Percentiles rank a stretch among this genome's conserved stretches.
phyloP scores from a whole-genome alignment of 1,140 invertebrate genomes.

The Scaptomyza graminum region DNA sequence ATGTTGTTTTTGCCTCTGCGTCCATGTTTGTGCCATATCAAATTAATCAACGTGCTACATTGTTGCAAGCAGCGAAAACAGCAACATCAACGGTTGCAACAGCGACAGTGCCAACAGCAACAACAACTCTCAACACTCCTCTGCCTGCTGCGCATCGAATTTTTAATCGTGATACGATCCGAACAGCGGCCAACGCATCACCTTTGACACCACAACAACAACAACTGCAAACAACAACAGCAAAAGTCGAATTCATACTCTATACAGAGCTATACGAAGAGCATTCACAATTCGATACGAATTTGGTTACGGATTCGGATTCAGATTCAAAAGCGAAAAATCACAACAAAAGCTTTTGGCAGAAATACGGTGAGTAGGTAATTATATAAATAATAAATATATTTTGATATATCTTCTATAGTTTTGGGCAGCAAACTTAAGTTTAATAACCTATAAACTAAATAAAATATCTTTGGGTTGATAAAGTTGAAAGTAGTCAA shows the following conservation, averaged over 20 bases:
- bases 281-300: constrained; percentile 43
- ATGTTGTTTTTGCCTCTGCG: constrained; percentile 36
- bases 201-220: constrained; percentile 65
- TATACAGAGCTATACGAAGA: constrained; percentile 71
- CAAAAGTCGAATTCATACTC: constrained; percentile 64
- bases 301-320: constrained; percentile 23
- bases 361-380: constrained; percentile 82
- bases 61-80: constrained; percentile 69
- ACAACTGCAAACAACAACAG: constrained; percentile 37
- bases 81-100: constrained; percentile 33
- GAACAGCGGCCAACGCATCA: constrained; percentile 67
- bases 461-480: no score
- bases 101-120: constrained; percentile 58
- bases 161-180: constrained; percentile 75
- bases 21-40: constrained; percentile 80
- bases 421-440: no score
- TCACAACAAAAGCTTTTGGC: constrained; percentile 61
- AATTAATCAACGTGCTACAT: constrained; percentile 82
- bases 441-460: no score
- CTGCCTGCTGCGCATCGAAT: constrained; percentile 63
- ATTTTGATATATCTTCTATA: no score
- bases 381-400: constrained; percentile 6
- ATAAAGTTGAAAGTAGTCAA: no score
- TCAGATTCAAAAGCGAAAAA: constrained; percentile 13
- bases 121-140: constrained; percentile 23